Conservation (phyloP, 2,888 invertebrate genomes). For the Daptonema setosum region DNA sequence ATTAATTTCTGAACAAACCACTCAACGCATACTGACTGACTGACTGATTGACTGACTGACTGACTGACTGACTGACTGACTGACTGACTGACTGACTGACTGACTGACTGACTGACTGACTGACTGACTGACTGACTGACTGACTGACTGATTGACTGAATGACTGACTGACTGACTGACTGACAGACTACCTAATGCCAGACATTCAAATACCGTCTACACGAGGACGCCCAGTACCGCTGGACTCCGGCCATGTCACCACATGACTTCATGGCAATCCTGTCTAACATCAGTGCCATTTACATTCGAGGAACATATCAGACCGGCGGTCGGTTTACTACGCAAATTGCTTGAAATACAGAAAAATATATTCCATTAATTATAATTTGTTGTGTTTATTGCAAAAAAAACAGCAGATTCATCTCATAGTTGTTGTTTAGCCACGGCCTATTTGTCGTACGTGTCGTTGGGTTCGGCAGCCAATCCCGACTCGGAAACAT, state of each 20-base stretch:
- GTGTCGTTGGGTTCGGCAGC: constrained; percentile 69
- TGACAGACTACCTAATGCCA: too few relatives aligned
- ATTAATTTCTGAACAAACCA: too few relatives aligned
- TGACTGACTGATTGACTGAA: too few relatives aligned
- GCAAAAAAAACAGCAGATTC: not conserved
- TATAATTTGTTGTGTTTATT: not conserved
- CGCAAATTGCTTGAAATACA: not conserved
- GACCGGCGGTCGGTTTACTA: constrained; percentile 42
- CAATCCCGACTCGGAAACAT: constrained; percentile 9
- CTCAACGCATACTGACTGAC: too few relatives aligned
- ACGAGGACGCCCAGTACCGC: constrained; percentile 43
- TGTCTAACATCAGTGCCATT: constrained; percentile 76
- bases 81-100: too few relatives aligned
- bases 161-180: too few relatives aligned
- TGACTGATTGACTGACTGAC: too few relatives aligned
- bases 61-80: too few relatives aligned
- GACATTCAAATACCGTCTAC: constrained; percentile 60
- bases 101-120: too few relatives aligned
- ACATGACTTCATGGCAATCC: constrained; percentile 66
- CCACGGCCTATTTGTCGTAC: constrained; percentile 64
- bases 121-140: too few relatives aligned
- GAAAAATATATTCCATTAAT: not conserved
- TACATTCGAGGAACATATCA: constrained; percentile 80
- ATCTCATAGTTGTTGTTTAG: constrained; percentile 23
- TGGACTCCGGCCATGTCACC: constrained; percentile 41